Percentiles rank a stretch among this genome's conserved stretches.
Conservation (phyloP, 2,113 vertebrate species). For the Acinonyx jubatus region DNA sequence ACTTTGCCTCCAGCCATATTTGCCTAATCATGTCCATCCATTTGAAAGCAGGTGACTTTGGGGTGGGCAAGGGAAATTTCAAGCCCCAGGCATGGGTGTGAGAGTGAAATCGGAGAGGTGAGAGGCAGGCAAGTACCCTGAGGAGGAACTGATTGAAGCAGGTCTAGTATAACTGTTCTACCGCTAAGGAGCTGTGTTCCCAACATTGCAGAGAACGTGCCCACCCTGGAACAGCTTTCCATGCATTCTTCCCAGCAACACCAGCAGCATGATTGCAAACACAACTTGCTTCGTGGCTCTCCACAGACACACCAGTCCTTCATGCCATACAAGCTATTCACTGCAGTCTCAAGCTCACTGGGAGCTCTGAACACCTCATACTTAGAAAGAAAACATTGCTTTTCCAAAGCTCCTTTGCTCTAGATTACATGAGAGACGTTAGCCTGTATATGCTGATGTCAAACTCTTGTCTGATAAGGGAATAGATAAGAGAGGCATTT, state of each 20-base stretch:
- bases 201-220: neutral
- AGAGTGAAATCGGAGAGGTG: neutral
- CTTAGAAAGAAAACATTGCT: neutral
- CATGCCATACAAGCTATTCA: slow-evolving; percentile 35
- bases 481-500: neutral
- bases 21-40: neutral
- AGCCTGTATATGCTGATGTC: neutral
- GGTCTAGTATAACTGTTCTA: neutral
- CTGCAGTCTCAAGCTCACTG: neutral
- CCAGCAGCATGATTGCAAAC: neutral
- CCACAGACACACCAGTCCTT: neutral
- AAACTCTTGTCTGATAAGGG: neutral
- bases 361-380: neutral
- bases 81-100: neutral
- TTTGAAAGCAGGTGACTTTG: neutral
- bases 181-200: neutral
- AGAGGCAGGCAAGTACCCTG: neutral
- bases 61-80: neutral
- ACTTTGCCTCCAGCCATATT: neutral
- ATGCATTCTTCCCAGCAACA: neutral
- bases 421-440: neutral
- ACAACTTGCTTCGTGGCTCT: neutral
- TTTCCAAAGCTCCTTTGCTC: neutral
- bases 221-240: neutral
- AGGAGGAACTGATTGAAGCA: neutral